Conservation (phyloP, 2,888 invertebrate species). For the Carabus problematicus region DNA sequence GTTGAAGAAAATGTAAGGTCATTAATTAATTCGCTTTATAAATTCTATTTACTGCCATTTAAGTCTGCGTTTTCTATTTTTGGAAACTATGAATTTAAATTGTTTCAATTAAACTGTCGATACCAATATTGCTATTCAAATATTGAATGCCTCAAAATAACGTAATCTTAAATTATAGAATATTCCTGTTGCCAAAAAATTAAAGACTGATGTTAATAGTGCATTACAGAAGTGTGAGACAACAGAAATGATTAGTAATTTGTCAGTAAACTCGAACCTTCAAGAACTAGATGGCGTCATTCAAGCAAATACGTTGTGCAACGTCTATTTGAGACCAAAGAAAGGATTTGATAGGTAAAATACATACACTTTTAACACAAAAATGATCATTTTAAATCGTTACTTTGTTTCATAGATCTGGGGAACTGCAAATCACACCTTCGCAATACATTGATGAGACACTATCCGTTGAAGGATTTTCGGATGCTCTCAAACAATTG, state of each 20-base stretch:
- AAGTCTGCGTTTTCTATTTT: too few species aligned
- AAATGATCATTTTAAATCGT: slow-evolving; percentile 3
- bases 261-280: slow-evolving; percentile 47
- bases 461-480: slow-evolving; percentile 68
- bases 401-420: slow-evolving; percentile 56
- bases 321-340: slow-evolving; percentile 68
- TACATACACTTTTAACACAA: background rate
- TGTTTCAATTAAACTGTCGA: too few species aligned
- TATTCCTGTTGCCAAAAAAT: slow-evolving; percentile 22
- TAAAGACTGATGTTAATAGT: slow-evolving; percentile 16
- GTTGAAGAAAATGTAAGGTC: slow-evolving; percentile 12
- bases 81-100: too few species aligned
- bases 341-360: slow-evolving; percentile 66
- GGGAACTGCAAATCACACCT: slow-evolving; percentile 69
- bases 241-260: slow-evolving; percentile 45
- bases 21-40: background rate
- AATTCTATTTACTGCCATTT: background rate
- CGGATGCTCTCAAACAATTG: slow-evolving; percentile 66
- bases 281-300: slow-evolving; percentile 44
- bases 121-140: too few species aligned
- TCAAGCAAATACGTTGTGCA: slow-evolving; percentile 62
- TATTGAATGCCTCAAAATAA: too few species aligned
- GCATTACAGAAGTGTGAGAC: slow-evolving; percentile 18
- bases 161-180: too few species aligned
- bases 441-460: slow-evolving; percentile 75